Percentiles rank a stretch among this genome's conserved stretches.
Conservation (phyloP, 2,797 vertebrate genomes). For the Arnoldichthys spilopterus region DNA sequence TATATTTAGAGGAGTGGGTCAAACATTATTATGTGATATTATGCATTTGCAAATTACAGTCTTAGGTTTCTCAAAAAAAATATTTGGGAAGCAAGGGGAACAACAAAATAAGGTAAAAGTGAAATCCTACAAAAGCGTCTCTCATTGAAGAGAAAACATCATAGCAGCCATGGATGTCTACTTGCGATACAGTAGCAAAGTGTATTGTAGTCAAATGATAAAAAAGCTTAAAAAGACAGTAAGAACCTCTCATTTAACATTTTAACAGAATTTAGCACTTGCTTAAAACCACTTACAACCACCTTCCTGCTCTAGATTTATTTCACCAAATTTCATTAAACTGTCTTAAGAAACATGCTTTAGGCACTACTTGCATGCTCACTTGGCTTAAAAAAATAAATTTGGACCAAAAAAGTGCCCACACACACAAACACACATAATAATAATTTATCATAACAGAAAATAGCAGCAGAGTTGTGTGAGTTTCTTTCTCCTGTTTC, state of each 20-base stretch:
- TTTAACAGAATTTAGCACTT: background rate
- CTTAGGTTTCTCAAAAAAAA: constrained; percentile 2
- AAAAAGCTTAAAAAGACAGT: background rate
- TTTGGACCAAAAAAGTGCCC: too few species aligned
- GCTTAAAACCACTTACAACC: too few species aligned
- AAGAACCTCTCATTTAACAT: too few species aligned
- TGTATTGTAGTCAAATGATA: background rate
- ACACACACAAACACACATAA: too few species aligned
- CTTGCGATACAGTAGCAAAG: background rate
- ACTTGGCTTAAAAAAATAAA: background rate
- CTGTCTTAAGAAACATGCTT: too few species aligned
- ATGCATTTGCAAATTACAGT: background rate
- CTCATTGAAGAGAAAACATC: background rate
- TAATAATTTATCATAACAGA: background rate
- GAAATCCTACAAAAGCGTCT: background rate
- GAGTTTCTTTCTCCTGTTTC: background rate
- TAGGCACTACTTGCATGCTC: background rate
- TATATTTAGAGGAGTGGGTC: background rate
- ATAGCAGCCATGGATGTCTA: background rate
- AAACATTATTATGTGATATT: background rate
- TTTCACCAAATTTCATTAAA: too few species aligned
- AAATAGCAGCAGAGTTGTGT: background rate
- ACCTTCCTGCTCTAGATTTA: too few species aligned
- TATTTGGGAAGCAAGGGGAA: background rate
- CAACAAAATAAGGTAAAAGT: background rate